A percentile compares a stretch with the other conserved stretches of the same genome.
These are phyloP conservation scores for Cephalopterus ornatus DNA, from an alignment of 2,113 vertebrate genomes.

Conservation along the genomic window DNA sequence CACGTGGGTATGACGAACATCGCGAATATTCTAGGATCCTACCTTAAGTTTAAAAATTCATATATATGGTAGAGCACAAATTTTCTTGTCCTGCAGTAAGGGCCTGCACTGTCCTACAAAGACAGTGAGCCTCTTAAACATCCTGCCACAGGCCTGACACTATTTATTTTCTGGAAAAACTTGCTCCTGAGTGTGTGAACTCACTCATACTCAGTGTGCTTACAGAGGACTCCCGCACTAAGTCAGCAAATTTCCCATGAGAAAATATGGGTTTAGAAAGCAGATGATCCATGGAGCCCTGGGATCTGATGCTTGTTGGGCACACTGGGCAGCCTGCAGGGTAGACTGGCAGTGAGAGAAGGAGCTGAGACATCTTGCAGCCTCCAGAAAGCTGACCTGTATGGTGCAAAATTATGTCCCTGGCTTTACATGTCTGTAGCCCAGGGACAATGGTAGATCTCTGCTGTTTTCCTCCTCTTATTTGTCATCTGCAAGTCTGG, in stretches of 20 bases:
- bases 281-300: fast-evolving
- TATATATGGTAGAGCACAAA: not conserved
- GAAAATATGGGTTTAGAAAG: not conserved
- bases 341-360: fast-evolving
- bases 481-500: not conserved
- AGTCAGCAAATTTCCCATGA: not conserved
- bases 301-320: fast-evolving
- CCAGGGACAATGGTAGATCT: fast-evolving
- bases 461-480: not conserved
- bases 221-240: not conserved
- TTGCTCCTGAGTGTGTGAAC: fast-evolving
- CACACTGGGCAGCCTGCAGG: fast-evolving
- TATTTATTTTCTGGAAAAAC: not conserved
- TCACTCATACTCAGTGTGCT: not conserved
- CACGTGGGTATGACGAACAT: too few species aligned
- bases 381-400: not conserved
- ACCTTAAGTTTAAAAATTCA: not conserved
- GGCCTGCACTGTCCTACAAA: not conserved
- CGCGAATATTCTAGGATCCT: not conserved
- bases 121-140: not conserved
- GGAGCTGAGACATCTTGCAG: not conserved
- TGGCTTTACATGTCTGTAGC: not conserved
- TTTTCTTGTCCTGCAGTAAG: not conserved
- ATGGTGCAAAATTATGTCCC: not conserved
- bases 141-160: fast-evolving